Base-by-base conservation (phyloP, 37 sponge, comb jelly and placozoan species). In the Mnemiopsis leidyi region DNA sequence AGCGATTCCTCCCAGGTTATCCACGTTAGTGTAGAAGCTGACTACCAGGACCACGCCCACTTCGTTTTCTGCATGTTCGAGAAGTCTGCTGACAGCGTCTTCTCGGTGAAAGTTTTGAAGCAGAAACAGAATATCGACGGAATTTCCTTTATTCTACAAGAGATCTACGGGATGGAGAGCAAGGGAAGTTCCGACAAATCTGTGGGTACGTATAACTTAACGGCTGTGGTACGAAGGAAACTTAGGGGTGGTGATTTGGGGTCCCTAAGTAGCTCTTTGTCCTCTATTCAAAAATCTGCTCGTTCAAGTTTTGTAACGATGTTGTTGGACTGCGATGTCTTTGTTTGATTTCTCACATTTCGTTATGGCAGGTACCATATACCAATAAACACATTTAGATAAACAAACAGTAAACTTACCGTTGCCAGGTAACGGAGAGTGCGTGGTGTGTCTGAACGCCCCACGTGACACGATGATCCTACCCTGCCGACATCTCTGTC, bases 91-190 rank as follows among this genome's bases (percentile, higher is more conserved):
- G 90, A 40, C 21, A 40, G 29, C 30, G 5, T 7, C 90, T 85
- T 40, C 90, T 40, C 90, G 39, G 90, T 85, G 48, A 85, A 85
- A 29, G 90, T 85, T 7, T 29, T 85, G 48, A 85, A 85, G 39
- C 90, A 85, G 61, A 85, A 85, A 39, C 90, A 85, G 61, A 40
- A 40, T 25, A 69, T 94, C 75, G 95, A 96, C 39, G 94, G 95
- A 23, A 31, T 95, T 36, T 94, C 93, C 93, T 94, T 95, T 36
- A 69, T 97, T 0, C 93, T 97, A n/a, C 96, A 97, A 48, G 97
- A 97, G 83, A 93, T 97, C 18, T 97, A 97, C 94, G 96, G 97
- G 9, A 79, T 97, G 37, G 97, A 97, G 94, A 95, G 96, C 85
- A 97, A 97, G 92, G 82, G 82, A 32, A 73, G 73, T 23, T n/a